These are phyloP conservation scores for Chrysocyon brachyurus DNA, from an alignment of 2,797 vertebrate species.

Conservation along the genomic window DNA sequence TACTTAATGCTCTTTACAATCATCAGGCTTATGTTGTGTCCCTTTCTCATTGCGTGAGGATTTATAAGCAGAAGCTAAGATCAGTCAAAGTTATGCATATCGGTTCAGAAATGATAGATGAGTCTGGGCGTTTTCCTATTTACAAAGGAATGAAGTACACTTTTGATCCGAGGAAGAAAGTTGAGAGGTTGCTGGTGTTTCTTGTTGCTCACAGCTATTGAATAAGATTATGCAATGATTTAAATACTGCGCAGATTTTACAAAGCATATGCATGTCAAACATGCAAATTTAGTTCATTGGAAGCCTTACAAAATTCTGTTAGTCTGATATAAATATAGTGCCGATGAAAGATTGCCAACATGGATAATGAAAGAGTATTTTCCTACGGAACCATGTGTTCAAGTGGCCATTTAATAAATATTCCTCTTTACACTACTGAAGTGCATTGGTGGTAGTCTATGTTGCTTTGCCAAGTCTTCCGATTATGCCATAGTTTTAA, in stretches of 20 bases:
- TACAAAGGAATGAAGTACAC: not conserved
- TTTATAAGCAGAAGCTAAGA: not conserved
- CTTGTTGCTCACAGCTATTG: slow-evolving; percentile 13
- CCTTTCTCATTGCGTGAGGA: not conserved
- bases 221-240: slow-evolving; percentile 55
- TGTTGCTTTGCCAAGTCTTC: slow-evolving; percentile 17
- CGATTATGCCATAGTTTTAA: not conserved
- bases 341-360: slow-evolving; percentile 58
- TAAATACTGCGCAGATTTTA: slow-evolving; percentile 46
- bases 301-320: slow-evolving; percentile 45
- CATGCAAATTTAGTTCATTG: slow-evolving; percentile 59
- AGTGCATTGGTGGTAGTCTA: not conserved
- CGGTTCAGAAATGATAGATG: slow-evolving; percentile 6
- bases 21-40: not conserved
- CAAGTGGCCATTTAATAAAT: slow-evolving; percentile 2
- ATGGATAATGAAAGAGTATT: slow-evolving; percentile 56
- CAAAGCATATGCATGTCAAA: slow-evolving; percentile 40
- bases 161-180: not conserved
- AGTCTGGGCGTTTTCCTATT: not conserved
- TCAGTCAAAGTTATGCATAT: not conserved
- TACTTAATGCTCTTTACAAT: not conserved
- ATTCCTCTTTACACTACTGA: not conserved
- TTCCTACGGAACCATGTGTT: slow-evolving; percentile 59
- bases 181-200: not conserved
- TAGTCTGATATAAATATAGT: slow-evolving; percentile 52